Evolutionary conservation across 2,888 invertebrate species (phyloP), one percentile per base, ranked within the genome.

Genomic region (Cosmia trapezina): DNA sequence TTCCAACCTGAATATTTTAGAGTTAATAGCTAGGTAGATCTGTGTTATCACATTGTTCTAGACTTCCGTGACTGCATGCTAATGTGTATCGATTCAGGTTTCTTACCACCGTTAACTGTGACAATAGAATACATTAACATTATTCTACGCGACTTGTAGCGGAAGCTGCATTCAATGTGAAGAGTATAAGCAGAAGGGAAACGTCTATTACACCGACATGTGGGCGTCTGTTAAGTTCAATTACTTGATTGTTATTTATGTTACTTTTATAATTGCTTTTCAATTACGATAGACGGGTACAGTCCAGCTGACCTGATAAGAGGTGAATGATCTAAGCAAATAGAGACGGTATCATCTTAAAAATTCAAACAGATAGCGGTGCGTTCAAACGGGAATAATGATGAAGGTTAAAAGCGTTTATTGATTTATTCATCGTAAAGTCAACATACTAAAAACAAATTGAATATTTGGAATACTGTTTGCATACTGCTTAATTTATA

Each of bases 221-320:
- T 90, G 91, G 91, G 91, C 88, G 93, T 89, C 89, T 88, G 91
- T 88, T 91, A 84, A 83, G 85, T 89, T 89, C 89, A 91, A 91
- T 93, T 90, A 86, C 81, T 87, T 91, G 89, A 95, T 93, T 94
- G 94, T 90, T 94, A 95, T 94, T 94, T 94, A 94, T 93, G 92
- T 88, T 77, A 82, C 79, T 86, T 85, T 87, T 89, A 89, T 92
- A 93, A 93, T 93, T 91, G 90, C 87, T 90, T 91, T 92, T 91
- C 91, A 92, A 92, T 94, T 92, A 91, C 87, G 89, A 89, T 82
- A 81, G 76, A 84, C 79, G 79, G 69, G 75, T 73, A 74, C 60
- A 64, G 54, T 57, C 57, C 73, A 70, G 59, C 53, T 73, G 37
- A 68, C 47, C n/a, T 61, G 76, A 66, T 61, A 62, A 53, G 69